A percentile compares a stretch with the other conserved stretches of the same genome.
phyloP scores from a whole-genome alignment of 35 echinoderm and acorn worm genomes.

The Ophioderma brevispina region DNA sequence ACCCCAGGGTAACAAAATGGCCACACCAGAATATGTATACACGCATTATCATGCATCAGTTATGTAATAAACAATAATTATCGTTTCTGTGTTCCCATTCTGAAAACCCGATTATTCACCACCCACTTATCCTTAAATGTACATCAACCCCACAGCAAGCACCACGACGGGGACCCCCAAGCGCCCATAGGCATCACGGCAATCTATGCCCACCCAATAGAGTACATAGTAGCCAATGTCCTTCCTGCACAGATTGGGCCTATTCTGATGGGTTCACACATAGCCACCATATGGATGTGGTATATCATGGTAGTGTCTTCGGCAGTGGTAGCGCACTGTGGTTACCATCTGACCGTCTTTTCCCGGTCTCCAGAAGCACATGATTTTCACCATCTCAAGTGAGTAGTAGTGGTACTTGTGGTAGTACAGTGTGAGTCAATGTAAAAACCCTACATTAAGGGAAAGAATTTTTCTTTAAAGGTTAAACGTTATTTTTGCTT shows the following conservation, averaged over 20 bases:
- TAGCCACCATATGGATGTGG: slow-evolving; percentile 78
- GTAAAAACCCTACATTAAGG: too few relatives aligned
- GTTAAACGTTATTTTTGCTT: too few relatives aligned
- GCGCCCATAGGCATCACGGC: slow-evolving; percentile 84
- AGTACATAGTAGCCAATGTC: slow-evolving; percentile 74
- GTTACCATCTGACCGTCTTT: slow-evolving; percentile 91
- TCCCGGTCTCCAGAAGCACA: slow-evolving; percentile 84
- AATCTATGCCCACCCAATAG: slow-evolving; percentile 85
- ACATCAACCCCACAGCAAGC: slow-evolving; percentile 90
- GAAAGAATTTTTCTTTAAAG: too few relatives aligned
- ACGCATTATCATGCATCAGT: background rate
- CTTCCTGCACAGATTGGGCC: slow-evolving; percentile 65
- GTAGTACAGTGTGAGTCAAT: too few relatives aligned
- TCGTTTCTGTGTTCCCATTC: background rate
- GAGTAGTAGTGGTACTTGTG: too few relatives aligned
- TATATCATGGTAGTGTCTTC: slow-evolving; percentile 54
- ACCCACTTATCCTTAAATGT: slow-evolving; percentile 72
- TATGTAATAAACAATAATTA: background rate
- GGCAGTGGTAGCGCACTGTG: slow-evolving; percentile 80
- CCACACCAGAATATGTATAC: too few relatives aligned
- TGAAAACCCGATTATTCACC: slow-evolving; percentile 75
- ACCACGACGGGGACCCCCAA: slow-evolving; percentile 87
- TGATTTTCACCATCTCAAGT: slow-evolving; percentile 98
- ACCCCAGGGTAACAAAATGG: too few relatives aligned
- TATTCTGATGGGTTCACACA: slow-evolving; percentile 85